Base-by-base conservation (phyloP, 2,797 vertebrate species). In the Schizopygopsis pylzovi region DNA sequence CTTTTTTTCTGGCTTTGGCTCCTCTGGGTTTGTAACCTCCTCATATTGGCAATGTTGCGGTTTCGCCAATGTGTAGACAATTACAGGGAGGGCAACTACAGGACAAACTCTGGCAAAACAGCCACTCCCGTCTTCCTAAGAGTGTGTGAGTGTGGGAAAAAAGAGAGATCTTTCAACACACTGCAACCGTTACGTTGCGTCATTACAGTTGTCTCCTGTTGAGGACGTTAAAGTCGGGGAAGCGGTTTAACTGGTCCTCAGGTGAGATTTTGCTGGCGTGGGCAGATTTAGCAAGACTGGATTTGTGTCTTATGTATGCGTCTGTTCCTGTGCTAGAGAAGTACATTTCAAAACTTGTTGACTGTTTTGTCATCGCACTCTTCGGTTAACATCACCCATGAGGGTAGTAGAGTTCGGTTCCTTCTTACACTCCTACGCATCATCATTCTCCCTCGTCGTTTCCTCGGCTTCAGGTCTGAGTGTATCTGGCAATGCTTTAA, bases 11-110 rank as follows among this genome's bases (percentile, higher is more conserved):
- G 85, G 71, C 85, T 77, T 91, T 45, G 41, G 87, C n/a, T 84
- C 78, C 88, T 33, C 6, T 86, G 85, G 90, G 89, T 90, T 95
- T 93, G 79, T 72, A 87, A 78, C 89, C 85, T 28, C 92, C 92
- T 93, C 92, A 92, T 94, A 87, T 93, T 92, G 94, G 93, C 90
- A 91, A 87, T 95, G 94, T 95, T 87, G 93, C 41, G 94, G 94
- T 94, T 63, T 88, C 87, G 72, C 87, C 89, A 92, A 95, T 88
- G 93, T 94, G 94, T 93, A 86, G 92, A 94, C 84, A 95, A 95
- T 96, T 94, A 95, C 85, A 95, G 88, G 90, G 90, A 88, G 81
- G 87, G 89, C 87, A 83, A 89, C 89, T 90, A 91, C 88, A 91
- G 92, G 91, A 92, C 92, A 90, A 92, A 90, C 92, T 92, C 73